Percentiles rank a stretch among this genome's conserved stretches.
phyloP scores from a whole-genome alignment of 1,140 invertebrate genomes.

The Drosophila jambulina region DNA sequence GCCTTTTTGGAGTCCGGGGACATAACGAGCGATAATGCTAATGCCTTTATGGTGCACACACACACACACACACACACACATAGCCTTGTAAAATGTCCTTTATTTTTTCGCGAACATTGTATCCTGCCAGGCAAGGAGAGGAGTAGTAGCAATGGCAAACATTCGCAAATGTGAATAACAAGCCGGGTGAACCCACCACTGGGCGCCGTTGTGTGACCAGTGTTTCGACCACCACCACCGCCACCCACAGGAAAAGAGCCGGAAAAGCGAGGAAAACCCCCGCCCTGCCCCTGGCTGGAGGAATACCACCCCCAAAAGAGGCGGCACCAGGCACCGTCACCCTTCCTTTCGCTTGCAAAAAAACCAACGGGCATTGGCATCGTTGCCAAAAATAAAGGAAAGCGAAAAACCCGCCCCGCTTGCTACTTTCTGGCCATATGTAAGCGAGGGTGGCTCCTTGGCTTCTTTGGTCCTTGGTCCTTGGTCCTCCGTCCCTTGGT shows the following conservation, averaged over 20 bases:
- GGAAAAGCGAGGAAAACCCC: slow-evolving; percentile 14
- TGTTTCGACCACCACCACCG: slow-evolving; percentile 35
- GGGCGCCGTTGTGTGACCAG: slow-evolving; percentile 59
- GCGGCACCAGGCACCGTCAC: slow-evolving; percentile 8
- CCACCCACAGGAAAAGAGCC: slow-evolving; percentile 2
- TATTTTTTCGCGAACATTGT: slow-evolving; percentile 74
- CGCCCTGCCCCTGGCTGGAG: not conserved
- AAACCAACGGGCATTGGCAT: slow-evolving; percentile 38
- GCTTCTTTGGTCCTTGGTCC: slow-evolving; percentile 1
- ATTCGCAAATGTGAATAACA: slow-evolving; percentile 73
- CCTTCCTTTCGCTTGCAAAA: slow-evolving; percentile 49
- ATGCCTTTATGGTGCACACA: slow-evolving; percentile 79
- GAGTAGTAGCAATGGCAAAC: not conserved
- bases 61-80: slow-evolving; percentile 41
- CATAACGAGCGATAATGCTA: slow-evolving; percentile 84
- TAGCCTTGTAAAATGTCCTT: slow-evolving; percentile 72
- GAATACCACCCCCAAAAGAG: slow-evolving; percentile 18
- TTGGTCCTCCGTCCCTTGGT: not conserved
- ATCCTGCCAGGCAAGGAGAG: slow-evolving; percentile 24
- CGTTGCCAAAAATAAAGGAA: slow-evolving; percentile 39
- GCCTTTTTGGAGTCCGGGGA: slow-evolving; percentile 53
- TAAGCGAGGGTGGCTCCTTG: slow-evolving; percentile 71
- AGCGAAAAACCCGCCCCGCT: slow-evolving; percentile 45
- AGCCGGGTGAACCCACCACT: slow-evolving; percentile 60
- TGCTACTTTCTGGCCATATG: slow-evolving; percentile 73